Conservation (phyloP, 2,113 vertebrate genomes). For the Chamaea fasciata region DNA sequence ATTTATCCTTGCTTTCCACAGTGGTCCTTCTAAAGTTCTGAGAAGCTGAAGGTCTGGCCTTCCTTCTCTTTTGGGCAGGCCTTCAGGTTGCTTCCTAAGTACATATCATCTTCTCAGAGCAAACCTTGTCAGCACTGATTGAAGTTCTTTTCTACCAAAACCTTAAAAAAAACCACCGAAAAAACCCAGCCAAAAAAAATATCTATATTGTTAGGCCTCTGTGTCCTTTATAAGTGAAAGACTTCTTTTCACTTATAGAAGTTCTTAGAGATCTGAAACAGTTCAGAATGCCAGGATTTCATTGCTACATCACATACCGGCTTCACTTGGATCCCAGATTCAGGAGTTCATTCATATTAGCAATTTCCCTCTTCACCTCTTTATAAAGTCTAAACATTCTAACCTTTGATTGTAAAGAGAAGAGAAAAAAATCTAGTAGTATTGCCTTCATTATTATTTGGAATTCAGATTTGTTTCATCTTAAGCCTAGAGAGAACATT, state of each 20-base stretch:
- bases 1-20: background rate
- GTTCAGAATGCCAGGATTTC: background rate
- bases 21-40: background rate
- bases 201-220: background rate
- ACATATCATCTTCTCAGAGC: background rate
- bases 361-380: background rate
- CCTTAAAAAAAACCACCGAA: fast-evolving
- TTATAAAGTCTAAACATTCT: background rate
- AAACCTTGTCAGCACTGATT: background rate
- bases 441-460: background rate
- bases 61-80: background rate
- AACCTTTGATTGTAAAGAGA: background rate
- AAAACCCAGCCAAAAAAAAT: fast-evolving
- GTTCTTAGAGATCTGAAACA: background rate
- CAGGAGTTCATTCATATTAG: background rate
- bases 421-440: background rate
- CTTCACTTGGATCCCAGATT: background rate
- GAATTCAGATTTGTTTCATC: background rate
- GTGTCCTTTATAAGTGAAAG: background rate
- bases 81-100: background rate
- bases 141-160: background rate
- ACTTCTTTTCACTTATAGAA: background rate
- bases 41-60: background rate
- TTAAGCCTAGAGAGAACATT: background rate
- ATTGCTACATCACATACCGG: fast-evolving